phyloP scores from a whole-genome alignment of 35 echinoderm and acorn worm genomes.

The Lytechinus variegatus region DNA sequence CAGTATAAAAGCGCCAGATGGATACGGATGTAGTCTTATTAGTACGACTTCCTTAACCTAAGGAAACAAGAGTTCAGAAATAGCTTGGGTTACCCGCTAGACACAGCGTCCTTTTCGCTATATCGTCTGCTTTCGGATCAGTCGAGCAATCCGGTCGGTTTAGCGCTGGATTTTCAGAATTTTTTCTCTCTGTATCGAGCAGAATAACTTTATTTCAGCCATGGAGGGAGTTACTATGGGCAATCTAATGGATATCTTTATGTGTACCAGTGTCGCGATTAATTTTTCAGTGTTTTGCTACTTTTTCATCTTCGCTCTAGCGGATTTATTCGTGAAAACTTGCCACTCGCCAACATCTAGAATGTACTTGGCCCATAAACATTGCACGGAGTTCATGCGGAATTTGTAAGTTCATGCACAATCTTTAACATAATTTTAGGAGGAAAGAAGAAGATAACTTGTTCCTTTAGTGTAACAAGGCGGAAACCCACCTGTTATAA shows the following conservation, averaged over 20 bases:
- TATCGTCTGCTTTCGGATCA: neutral
- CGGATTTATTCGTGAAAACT: constrained; percentile 43
- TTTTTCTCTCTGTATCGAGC: neutral
- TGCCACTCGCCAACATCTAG: neutral
- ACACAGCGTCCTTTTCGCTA: neutral
- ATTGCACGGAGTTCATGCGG: constrained; percentile 46
- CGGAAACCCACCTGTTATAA: neutral
- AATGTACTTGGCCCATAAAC: constrained; percentile 16
- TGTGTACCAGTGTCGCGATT: neutral
- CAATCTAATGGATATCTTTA: neutral
- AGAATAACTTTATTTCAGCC: neutral
- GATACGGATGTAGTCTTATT: constrained; percentile 37
- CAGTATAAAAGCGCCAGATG: constrained; percentile 34
- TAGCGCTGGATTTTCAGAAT: neutral
- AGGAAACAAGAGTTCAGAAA: constrained; percentile 29
- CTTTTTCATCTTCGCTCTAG: constrained; percentile 39
- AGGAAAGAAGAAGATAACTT: neutral
- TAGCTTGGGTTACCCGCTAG: neutral
- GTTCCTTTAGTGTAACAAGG: neutral
- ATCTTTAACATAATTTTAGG: neutral
- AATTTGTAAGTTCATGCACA: constrained; percentile 50
- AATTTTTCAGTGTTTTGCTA: constrained; percentile 36
- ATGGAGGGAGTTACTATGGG: constrained; percentile 16
- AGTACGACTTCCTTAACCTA: constrained; percentile 25
- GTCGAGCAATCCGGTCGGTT: neutral